Evolutionary conservation across 1,140 invertebrate genomes (phyloP), one percentile per base, ranked within the genome.

Genomic region (Oryzaephilus surinamensis): DNA sequence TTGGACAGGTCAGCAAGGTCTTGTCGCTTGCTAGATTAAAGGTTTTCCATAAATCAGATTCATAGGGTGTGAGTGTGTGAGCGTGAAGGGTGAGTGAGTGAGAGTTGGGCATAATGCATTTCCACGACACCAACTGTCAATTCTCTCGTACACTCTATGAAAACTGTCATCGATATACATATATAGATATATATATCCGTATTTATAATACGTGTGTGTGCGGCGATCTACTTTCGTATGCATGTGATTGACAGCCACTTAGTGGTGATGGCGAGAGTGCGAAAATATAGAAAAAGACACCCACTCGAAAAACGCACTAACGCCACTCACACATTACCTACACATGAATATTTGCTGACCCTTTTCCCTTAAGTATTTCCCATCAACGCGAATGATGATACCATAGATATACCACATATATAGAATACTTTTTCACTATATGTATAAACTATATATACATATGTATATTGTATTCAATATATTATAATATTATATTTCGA

Each of bases 1-100:
- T 52, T 52, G 50, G 51, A 56, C 51, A 54, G 54, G 54, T 56
- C 54, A 54, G 46, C 49, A 21, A 40, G 48, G 46, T 43, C 36
- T 31, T 27, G 18, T 18, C 40, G 38, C 38, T 42, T 41, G 43
- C 41, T 49, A 49, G 43, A 51, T 51, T 51, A 49, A 43, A 41
- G 32, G 37, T 38, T 41, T 33, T 47, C 39, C 48, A 48, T 51
- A 48, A 48, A 48, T 48, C 48, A 51, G 45, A 17, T 19, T 23
- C 19, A 24, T 24, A n/a, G 23, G 10, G 20, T 24, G 11, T n/a
- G 11, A 6, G 23, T n/a, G 23, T 24, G 10, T 7, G 8, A 6
- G 23, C 11, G 10, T 24, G 23, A 2, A n/a, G 8, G 23, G 11
- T 6, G 11, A 24, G 11, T 2, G 11, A n/a, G 8, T 24, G 8